These are phyloP conservation scores for Champsocephalus gunnari DNA, from an alignment of 2,797 vertebrate species.

Conservation along the genomic window DNA sequence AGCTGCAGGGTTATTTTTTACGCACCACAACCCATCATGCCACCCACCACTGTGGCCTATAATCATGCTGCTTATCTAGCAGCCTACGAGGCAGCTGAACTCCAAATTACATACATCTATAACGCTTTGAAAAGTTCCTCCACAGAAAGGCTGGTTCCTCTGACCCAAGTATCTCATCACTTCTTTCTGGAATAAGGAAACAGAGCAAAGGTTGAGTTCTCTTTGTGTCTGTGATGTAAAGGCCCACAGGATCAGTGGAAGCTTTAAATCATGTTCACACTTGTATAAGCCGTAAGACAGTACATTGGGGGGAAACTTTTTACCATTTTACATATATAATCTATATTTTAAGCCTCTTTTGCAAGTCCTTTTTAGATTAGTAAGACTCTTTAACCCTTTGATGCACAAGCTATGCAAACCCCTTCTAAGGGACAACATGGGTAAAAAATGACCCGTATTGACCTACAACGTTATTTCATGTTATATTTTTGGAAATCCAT, in stretches of 20 bases:
- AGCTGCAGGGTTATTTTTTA: constrained; percentile 9
- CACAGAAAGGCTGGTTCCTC: constrained; percentile 23
- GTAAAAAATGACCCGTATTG: no score
- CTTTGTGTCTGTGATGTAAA: constrained; percentile 5
- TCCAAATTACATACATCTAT: constrained; percentile 38
- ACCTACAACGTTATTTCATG: no score
- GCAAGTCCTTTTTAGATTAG: background rate
- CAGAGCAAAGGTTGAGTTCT: constrained; percentile 1
- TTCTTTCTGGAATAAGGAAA: constrained; percentile 26
- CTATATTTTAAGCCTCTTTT: constrained; percentile 5
- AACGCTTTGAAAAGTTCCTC: constrained; percentile 30
- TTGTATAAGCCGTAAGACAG: background rate
- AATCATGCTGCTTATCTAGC: constrained; percentile 45
- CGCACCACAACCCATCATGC: constrained; percentile 21
- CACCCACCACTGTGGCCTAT: constrained; percentile 24
- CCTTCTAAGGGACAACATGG: no score
- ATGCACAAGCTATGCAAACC: no score
- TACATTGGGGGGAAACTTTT: background rate
- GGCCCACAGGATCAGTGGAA: background rate
- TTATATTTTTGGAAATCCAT: no score
- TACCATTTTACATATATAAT: constrained; percentile 1
- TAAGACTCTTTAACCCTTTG: background rate
- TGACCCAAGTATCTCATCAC: constrained; percentile 46
- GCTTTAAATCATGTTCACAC: constrained; percentile 11
- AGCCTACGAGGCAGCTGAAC: constrained; percentile 35